Conservation (phyloP, 2,113 vertebrate genomes). For the Malurus alboscapulatus region DNA sequence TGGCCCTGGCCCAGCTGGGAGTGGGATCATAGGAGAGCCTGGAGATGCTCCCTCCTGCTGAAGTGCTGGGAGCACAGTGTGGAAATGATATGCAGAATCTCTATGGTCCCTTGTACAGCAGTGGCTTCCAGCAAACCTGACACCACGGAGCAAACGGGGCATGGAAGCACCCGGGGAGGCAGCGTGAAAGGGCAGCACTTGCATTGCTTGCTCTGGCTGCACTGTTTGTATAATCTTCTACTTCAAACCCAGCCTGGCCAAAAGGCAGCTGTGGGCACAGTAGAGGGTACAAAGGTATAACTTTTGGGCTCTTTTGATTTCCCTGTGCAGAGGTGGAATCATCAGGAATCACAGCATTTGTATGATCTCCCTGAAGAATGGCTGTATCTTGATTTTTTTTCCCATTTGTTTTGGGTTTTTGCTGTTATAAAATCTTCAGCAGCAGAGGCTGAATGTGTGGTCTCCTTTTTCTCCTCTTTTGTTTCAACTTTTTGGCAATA, state of each 20-base stretch:
- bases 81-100: neutral
- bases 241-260: neutral
- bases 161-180: accelerated
- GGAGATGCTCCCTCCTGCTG: neutral
- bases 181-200: neutral
- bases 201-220: neutral
- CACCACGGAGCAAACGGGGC: neutral
- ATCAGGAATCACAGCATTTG: neutral
- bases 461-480: neutral
- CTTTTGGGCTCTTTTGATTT: neutral
- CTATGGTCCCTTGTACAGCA: neutral
- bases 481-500: neutral
- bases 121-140: neutral
- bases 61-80: neutral
- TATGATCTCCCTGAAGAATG: neutral
- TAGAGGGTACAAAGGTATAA: neutral
- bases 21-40: neutral
- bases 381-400: neutral
- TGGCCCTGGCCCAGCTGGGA: neutral
- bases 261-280: neutral
- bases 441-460: neutral
- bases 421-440: neutral
- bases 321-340: neutral
- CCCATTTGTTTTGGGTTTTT: neutral
- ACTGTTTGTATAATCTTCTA: neutral